These are phyloP conservation scores for Cathartes aura DNA, from an alignment of 2,113 vertebrate genomes.

Conservation along the genomic window DNA sequence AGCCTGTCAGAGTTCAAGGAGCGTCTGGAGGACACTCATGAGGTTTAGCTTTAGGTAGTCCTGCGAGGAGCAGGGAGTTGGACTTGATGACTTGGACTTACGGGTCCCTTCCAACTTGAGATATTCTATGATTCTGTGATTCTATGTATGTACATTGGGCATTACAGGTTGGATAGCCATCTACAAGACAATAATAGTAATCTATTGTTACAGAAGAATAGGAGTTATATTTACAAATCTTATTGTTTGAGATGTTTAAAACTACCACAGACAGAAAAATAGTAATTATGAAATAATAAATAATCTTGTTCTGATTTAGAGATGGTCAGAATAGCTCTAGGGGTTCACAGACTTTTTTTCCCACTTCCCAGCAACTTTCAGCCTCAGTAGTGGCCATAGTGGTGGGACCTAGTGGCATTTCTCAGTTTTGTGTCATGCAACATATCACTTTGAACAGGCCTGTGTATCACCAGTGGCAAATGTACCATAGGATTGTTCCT, in stretches of 20 bases:
- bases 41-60: not conserved
- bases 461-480: not conserved
- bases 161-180: not conserved
- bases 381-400: not conserved
- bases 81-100: not conserved
- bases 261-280: not conserved
- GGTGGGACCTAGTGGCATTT: not conserved
- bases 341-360: not conserved
- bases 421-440: not conserved
- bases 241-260: not conserved
- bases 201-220: not conserved
- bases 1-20: not conserved
- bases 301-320: not conserved
- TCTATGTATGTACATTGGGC: not conserved
- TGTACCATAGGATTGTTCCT: not conserved
- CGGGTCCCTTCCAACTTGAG: not conserved
- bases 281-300: constrained; percentile 3
- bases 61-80: not conserved
- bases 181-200: not conserved
- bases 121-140: not conserved
- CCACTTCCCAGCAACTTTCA: not conserved
- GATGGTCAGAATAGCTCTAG: not conserved
- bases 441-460: not conserved
- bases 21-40: not conserved
- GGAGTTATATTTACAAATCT: not conserved